Conservation (phyloP, 64 coral and sea anemone genomes). For the Pocillopora damicornis region DNA sequence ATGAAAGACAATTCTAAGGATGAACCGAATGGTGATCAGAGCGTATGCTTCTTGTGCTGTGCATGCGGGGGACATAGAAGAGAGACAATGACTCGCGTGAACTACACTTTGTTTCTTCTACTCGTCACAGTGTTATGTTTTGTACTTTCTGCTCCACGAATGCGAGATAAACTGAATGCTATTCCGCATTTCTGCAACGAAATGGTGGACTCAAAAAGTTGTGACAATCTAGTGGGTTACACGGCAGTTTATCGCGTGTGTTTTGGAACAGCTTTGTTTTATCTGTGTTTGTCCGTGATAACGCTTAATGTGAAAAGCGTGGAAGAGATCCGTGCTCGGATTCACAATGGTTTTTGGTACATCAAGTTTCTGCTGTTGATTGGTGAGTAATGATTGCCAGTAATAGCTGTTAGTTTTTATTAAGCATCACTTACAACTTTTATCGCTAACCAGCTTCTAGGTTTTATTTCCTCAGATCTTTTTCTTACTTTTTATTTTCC, state of each 20-base stretch:
- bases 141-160: constrained; percentile 32
- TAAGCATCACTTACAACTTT: neutral
- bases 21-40: neutral
- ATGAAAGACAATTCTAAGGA: constrained; percentile 16
- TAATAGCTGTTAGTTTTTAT: neutral
- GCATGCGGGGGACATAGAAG: constrained; percentile 16
- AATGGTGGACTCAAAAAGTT: constrained; percentile 38
- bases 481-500: too few relatives aligned
- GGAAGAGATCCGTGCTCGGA: constrained; percentile 26
- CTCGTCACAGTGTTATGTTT: constrained; percentile 40
- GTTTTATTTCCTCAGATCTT: neutral
- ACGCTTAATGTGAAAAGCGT: constrained; percentile 38
- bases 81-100: constrained; percentile 26
- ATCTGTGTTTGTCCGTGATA: constrained; percentile 19
- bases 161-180: constrained; percentile 26
- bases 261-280: constrained; percentile 59
- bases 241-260: constrained; percentile 61
- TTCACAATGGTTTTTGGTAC: constrained; percentile 61
- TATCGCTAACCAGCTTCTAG: neutral
- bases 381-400: constrained; percentile 24
- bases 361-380: constrained; percentile 33
- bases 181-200: constrained; percentile 49
- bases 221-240: constrained; percentile 52
- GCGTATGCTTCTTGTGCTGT: constrained; percentile 21
- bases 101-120: constrained; percentile 48